Evolutionary conservation across 2,888 invertebrate species (phyloP), one percentile per base, ranked within the genome.

Genomic region (Perdita meconis): DNA sequence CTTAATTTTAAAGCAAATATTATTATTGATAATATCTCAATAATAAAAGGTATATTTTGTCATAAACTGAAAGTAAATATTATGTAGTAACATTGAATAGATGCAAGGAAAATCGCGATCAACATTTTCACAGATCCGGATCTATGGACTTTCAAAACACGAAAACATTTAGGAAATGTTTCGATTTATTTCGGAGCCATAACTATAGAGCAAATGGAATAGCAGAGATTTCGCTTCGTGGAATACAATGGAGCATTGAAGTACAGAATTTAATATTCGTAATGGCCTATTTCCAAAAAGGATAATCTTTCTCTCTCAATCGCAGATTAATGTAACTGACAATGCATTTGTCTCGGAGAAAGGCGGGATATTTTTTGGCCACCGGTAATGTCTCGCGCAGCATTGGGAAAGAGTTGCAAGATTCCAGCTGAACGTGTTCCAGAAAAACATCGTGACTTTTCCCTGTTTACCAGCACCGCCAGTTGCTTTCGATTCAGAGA

Each of bases 221-320:
- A 47, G 47, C n/a, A 10, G 5, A 44, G 59, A 16, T 5, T 55
- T 51, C 30, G n/a, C 16, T 22, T 44, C 10, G 3, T 50, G 47
- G 10, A 44, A 36, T 47, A 61, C 36, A 75, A 65, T 36, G 42
- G 13, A 42, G 24, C 59, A 61, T 66, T 61, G 60, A 61, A 56
- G 13, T 36, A 56, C 1, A n/a, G n/a, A 57, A 53, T 51, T 5
- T 38, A 2, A 10, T n/a, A 22, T 26, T 38, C 10, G n/a, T 19
- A 16, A 22, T 67, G 53, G 22, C 44, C 16, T 16, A 44, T 56
- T 53, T 38, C 24, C 26, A 44, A 59, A 63, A 64, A 67, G 12
- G 34, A 30, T 44, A 12, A 13, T 19, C 16, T 38, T 36, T 8
- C 30, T 47, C n/a, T 60, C 13, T 51, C 10, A 70, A 70, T 63